Evolutionary conservation across 2,797 vertebrate genomes (phyloP).

Genomic region (Typhlichthys subterraneus): DNA sequence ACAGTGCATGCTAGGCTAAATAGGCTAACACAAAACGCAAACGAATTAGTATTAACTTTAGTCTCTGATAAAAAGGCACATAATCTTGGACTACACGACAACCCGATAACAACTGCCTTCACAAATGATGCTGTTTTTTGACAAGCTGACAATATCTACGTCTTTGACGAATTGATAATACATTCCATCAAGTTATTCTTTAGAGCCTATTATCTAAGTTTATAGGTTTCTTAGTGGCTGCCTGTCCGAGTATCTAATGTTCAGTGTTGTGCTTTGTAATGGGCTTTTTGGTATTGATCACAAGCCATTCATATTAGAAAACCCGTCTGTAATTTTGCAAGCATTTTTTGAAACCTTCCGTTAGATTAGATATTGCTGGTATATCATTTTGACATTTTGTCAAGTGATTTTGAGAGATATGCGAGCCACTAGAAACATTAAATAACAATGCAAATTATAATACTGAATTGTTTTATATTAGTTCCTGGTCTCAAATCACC

Average conservation of each 20-base stretch:
- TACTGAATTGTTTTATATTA: background rate
- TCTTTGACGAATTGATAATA: background rate
- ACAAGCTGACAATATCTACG: background rate
- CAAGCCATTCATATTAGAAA: background rate
- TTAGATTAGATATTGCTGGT: background rate
- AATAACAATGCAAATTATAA: background rate
- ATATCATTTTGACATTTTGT: background rate
- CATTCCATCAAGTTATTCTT: background rate
- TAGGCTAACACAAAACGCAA: slow-evolving; percentile 12
- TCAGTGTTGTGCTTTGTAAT: background rate
- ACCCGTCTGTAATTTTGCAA: background rate
- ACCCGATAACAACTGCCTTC: too few relatives aligned
- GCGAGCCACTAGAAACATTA: background rate
- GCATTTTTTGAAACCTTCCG: background rate
- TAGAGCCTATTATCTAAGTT: too few relatives aligned
- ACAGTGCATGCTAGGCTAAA: slow-evolving; percentile 43
- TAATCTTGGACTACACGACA: background rate
- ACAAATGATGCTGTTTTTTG: background rate
- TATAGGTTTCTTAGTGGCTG: too few relatives aligned
- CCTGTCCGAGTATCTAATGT: too few relatives aligned
- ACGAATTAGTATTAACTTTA: background rate
- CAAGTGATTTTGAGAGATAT: background rate
- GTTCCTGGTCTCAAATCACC: slow-evolving; percentile 66
- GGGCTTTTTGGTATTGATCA: background rate
- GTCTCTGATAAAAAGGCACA: too few relatives aligned